Conservation (phyloP, 2,113 vertebrate genomes). For the Formicarius rufipectus region DNA sequence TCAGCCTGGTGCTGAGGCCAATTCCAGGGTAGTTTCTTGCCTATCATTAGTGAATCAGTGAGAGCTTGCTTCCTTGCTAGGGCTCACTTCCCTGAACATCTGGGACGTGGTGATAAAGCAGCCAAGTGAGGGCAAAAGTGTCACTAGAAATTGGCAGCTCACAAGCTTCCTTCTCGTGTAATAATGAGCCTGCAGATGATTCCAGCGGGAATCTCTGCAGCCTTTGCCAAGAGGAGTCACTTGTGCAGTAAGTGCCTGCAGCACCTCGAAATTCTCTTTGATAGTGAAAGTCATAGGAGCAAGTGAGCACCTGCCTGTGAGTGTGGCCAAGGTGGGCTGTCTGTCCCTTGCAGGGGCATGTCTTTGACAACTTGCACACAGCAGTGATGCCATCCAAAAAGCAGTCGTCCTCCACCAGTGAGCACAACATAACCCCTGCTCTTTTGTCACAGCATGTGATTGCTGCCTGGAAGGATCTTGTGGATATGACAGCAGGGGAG, state of each 20-base stretch:
- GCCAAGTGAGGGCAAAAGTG: constrained; percentile 65
- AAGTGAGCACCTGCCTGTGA: constrained; percentile 50
- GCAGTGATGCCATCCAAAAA: not conserved
- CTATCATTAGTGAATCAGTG: not conserved
- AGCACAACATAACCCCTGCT: not conserved
- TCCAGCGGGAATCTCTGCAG: constrained; percentile 6
- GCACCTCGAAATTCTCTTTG: constrained; percentile 6
- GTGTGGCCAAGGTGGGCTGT: not conserved
- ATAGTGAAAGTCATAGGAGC: constrained; percentile 33
- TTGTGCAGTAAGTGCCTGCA: not conserved
- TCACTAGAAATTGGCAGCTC: constrained; percentile 39
- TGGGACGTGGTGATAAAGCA: constrained; percentile 12
- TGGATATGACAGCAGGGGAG: not conserved
- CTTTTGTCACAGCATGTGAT: not conserved
- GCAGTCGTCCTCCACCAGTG: not conserved
- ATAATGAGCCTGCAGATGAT: not conserved
- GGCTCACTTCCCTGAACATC: constrained; percentile 33
- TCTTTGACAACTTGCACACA: not conserved
- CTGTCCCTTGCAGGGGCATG: constrained; percentile 33
- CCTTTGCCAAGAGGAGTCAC: constrained; percentile 33
- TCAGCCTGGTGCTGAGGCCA: not conserved
- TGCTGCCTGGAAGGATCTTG: not conserved
- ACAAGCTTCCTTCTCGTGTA: not conserved
- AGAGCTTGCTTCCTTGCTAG: not conserved
- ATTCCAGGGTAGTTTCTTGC: not conserved